These are phyloP conservation scores for Dichetophora obliterata DNA, from an alignment of 2,888 invertebrate genomes.

Conservation along the genomic window DNA sequence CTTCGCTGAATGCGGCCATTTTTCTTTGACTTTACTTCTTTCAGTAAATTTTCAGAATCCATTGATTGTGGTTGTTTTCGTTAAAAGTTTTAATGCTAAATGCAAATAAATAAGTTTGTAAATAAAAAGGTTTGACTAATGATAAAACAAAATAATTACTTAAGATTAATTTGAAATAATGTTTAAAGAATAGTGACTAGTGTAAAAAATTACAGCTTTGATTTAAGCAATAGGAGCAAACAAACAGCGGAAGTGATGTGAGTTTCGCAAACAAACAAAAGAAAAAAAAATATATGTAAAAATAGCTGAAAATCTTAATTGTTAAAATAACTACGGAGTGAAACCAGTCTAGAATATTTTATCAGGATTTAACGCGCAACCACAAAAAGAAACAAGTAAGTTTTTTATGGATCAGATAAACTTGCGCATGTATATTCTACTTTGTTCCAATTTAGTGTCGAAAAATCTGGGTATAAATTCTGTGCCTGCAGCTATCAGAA, in stretches of 20 bases:
- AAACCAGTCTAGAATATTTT: not conserved
- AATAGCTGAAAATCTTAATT: not conserved
- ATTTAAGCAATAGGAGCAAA: not conserved
- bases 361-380: not conserved
- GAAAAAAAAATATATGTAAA: not conserved
- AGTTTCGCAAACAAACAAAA: not conserved
- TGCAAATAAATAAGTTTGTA: constrained; percentile 3
- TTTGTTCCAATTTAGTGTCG: not conserved
- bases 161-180: not conserved
- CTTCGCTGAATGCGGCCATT: not conserved
- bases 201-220: not conserved
- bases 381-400: not conserved
- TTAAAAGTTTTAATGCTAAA: not conserved
- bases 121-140: not conserved
- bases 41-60: constrained; percentile 12
- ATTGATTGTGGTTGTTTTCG: not conserved
- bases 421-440: not conserved
- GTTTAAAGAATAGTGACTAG: not conserved
- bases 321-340: not conserved
- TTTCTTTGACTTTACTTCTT: not conserved
- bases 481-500: not conserved
- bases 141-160: not conserved
- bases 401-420: not conserved
- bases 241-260: constrained; percentile 20
- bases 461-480: not conserved